Percentiles rank a stretch among this genome's conserved stretches.
phyloP scores from a whole-genome alignment of 2,888 invertebrate genomes.

The Cheilosia urbana region DNA sequence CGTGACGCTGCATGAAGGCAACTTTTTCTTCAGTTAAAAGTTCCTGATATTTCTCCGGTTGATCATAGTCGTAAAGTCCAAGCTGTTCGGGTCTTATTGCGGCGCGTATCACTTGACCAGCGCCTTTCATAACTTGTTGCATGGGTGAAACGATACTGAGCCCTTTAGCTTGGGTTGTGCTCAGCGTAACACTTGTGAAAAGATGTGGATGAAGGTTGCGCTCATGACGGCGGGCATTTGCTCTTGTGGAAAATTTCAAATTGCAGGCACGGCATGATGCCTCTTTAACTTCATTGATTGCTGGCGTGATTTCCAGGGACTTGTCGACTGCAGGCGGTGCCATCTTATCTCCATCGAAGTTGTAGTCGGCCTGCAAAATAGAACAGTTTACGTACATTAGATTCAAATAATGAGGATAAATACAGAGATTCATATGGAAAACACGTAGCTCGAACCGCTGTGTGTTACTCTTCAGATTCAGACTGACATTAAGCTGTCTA shows the following conservation, averaged over 20 bases:
- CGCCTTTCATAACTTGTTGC: constrained; percentile 32
- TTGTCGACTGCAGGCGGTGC: constrained; percentile 50
- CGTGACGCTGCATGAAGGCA: constrained; percentile 82
- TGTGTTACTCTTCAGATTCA: too few species aligned
- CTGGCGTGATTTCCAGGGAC: constrained; percentile 76
- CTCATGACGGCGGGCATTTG: constrained; percentile 84
- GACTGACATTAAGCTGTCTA: too few species aligned
- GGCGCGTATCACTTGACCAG: constrained; percentile 27
- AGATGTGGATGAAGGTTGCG: constrained; percentile 83
- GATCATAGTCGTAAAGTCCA: constrained; percentile 82
- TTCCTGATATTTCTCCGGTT: constrained; percentile 82
- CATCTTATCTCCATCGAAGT: constrained; percentile 54
- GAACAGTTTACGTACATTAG: too few species aligned
- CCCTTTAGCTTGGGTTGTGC: constrained; percentile 79
- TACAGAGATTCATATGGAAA: too few species aligned
- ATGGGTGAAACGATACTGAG: constrained; percentile 78
- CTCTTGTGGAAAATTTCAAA: constrained; percentile 83
- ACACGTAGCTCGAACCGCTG: too few species aligned
- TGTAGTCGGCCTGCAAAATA: constrained; percentile 48
- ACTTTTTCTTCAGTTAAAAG: constrained; percentile 82
- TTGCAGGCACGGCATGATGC: constrained; percentile 83
- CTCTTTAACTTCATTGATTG: constrained; percentile 80
- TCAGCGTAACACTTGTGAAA: constrained; percentile 77
- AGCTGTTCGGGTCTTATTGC: constrained; percentile 73
- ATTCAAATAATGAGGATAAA: too few species aligned